Conservation (phyloP, 2,888 invertebrate species). For the Drosophila suboccidentalis region DNA sequence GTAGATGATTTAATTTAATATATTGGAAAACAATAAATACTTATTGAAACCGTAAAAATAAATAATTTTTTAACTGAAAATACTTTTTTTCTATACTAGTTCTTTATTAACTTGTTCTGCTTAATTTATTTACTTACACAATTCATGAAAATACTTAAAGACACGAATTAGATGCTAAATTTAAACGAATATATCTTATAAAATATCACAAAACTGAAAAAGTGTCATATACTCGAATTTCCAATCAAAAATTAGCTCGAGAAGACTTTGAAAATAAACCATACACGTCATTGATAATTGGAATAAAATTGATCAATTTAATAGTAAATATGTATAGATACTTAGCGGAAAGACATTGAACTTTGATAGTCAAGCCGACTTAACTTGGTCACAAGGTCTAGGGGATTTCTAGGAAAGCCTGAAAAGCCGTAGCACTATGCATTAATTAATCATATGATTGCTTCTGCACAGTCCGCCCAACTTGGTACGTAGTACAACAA, state of each 20-base stretch:
- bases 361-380: constrained; percentile 5
- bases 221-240: not conserved
- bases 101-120: not conserved
- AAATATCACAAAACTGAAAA: not conserved
- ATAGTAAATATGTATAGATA: not conserved
- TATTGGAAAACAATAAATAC: too few species aligned
- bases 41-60: too few species aligned
- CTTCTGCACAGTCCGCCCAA: constrained; percentile 2
- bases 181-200: not conserved
- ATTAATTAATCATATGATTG: constrained; percentile 34
- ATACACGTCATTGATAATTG: not conserved
- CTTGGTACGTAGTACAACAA: constrained; percentile 9
- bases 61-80: too few species aligned
- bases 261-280: constrained; percentile 1
- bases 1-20: not conserved
- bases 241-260: not conserved
- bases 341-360: constrained; percentile 24
- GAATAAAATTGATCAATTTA: not conserved
- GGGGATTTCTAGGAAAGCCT: constrained; percentile 1
- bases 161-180: not conserved
- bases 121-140: not conserved
- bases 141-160: not conserved
- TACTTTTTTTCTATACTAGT: too few species aligned
- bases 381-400: constrained; percentile 3
- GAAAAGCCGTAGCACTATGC: not conserved